Evolutionary conservation across 2,797 vertebrate species (phyloP), one percentile per base, ranked within the genome.

Genomic region (Typhlichthys subterraneus): DNA sequence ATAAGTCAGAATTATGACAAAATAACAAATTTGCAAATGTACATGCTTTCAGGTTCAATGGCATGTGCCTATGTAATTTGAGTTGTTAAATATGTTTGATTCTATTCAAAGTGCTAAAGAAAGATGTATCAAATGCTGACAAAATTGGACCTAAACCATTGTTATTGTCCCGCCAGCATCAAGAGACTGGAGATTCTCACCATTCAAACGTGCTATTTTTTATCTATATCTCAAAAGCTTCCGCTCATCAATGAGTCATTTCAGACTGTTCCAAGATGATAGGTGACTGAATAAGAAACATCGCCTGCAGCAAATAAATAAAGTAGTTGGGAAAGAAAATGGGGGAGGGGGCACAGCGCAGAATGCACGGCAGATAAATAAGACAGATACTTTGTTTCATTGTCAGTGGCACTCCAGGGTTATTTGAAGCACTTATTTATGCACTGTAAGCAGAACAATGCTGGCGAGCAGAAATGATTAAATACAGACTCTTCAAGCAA

Each of bases 401-500:
- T 98, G 96, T 98, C 94, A 94, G 93, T 94, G 95, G 93, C 94
- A 95, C 95, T 95, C 93, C 88, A 82, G 92, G 94, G 94, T 95
- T 96, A 96, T 95, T 96, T 93, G 93, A 94, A 94, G 93, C 93
- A 94, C 94, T 97, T 96, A 96, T 97, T 99, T 96, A 97, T 96
- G 96, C 95, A 95, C 95, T 92, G 95, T 96, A 96, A 96, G 96
- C 95, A 96, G 96, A 98, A 98, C 96, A 99, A 98, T 98, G 91
- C 93, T 84, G 85, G 89, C 87, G 89, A 94, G 89, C 94, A 94
- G 84, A 93, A 95, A 96, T 98, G 96, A 99, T 98, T 97, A 98
- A 98, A 98, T 94, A 96, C 94, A 91, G 91, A 93, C 94, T 96
- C 95, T 91, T 95, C 77, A 92, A 94, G 95, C 94, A 92, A 93